Base-by-base conservation (phyloP, 2,888 invertebrate genomes). In the Lacanobia wlatinum region DNA sequence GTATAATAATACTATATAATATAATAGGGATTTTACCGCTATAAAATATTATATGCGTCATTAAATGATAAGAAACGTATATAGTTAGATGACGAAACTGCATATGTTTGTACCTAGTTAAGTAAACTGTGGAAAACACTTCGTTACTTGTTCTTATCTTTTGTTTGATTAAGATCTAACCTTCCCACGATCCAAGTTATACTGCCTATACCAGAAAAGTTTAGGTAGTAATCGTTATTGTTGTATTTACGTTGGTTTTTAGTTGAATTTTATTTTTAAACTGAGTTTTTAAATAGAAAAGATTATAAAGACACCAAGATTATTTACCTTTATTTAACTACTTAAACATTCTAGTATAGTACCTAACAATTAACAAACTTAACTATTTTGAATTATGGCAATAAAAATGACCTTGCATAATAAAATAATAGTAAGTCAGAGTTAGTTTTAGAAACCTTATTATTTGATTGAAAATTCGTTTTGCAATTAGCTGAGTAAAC, bases 151-250 rank as follows among this genome's bases (percentile, higher is more conserved):
- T 50, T 18, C 7, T 68, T 68, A 80, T 75, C 80, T 64, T 16
- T 40, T 53, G 38, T 80, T 80, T 56, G 34, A 80, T 80, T 48
- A 65, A 61, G 40, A 80, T 60, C 50, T 61, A 65, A 78, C 64
- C 80, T 80, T 78, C 80, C 61, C 76, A 78, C 68, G 76, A 21
- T 75, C 10, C 28, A 46, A 66, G 50, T 52, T 65, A 38, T 21
- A 50, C 16, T 50, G 8, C 76, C 4, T n/a, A 28, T 28, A 28
- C 28, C 4, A 28, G 2, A 28, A 28, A 28, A 4, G 28, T 28
- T 28, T 28, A 28, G 28, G 28, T 28, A 28, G 28, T n/a, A n/a
- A n/a, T n/a, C 34, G 34, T 34, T 34, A 6, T 34, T 34, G 34
- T 34, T 34, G 34, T 34, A 34, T 34, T 34, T 34, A 34, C 34